These are phyloP conservation scores for Mechanitis messenoides DNA, from an alignment of 2,888 invertebrate genomes.

Conservation along the genomic window DNA sequence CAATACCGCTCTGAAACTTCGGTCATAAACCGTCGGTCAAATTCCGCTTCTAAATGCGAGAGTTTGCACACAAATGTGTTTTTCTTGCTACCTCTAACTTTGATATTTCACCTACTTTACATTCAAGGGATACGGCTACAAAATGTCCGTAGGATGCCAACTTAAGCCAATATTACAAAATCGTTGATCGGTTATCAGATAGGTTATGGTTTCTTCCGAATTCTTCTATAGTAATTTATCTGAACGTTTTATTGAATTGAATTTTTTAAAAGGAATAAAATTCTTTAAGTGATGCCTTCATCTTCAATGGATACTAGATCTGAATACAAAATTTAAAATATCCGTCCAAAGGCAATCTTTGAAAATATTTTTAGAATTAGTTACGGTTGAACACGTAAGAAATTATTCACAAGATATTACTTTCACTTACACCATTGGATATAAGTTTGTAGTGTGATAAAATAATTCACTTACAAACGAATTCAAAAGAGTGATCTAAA, in stretches of 20 bases:
- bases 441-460: no score
- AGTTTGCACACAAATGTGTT: conserved; percentile 33
- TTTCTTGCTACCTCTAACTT: conserved; percentile 33
- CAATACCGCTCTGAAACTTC: conserved; percentile 18
- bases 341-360: no score
- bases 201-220: conserved; percentile 25
- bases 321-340: background rate
- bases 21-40: conserved; percentile 25
- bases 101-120: conserved; percentile 36
- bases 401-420: no score
- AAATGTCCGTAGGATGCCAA: conserved; percentile 35
- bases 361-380: no score
- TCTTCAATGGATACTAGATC: background rate
- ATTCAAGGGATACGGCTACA: conserved; percentile 33
- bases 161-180: conserved; percentile 34
- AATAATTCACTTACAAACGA: background rate
- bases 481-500: background rate
- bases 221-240: conserved; percentile 25
- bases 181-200: conserved; percentile 29
- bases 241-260: conserved; percentile 21
- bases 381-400: no score
- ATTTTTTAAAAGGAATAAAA: conserved; percentile 15
- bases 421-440: no score
- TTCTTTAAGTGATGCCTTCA: conserved; percentile 5
- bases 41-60: conserved; percentile 25